These are phyloP conservation scores for Vespertilio murinus DNA, from an alignment of 2,797 vertebrate species.

Conservation along the genomic window DNA sequence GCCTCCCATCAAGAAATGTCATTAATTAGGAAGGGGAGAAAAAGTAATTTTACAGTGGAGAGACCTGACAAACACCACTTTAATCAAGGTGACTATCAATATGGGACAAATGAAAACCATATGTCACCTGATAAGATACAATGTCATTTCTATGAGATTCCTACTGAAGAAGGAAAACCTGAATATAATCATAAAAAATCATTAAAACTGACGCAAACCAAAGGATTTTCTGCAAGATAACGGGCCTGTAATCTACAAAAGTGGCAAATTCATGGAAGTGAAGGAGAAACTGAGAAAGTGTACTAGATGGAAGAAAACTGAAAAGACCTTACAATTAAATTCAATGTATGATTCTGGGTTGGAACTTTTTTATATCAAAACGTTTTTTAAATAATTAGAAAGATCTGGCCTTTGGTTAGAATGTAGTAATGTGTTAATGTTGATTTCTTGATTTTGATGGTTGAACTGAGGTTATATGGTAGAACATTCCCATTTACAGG, in stretches of 20 bases:
- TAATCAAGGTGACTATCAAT: conserved; percentile 4
- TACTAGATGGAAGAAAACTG: conserved; percentile 8
- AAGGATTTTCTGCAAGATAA: neutral
- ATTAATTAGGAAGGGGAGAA: conserved; percentile 11
- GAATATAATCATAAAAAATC: neutral
- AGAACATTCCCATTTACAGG: conserved; percentile 20
- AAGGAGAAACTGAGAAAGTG: neutral
- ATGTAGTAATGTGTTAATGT: conserved; percentile 33
- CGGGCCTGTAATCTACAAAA: neutral
- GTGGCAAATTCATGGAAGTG: neutral
- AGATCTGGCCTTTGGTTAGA: conserved; percentile 13
- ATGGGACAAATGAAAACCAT: conserved; percentile 8
- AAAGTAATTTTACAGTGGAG: neutral
- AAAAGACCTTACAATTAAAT: neutral
- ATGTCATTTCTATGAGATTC: neutral
- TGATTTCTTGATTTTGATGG: conserved; percentile 49
- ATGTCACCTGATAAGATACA: neutral
- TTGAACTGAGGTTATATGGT: conserved; percentile 24
- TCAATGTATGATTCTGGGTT: conserved; percentile 17
- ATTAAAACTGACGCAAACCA: neutral
- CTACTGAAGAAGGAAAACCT: conserved; percentile 2
- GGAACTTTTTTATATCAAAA: conserved; percentile 20
- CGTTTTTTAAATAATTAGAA: conserved; percentile 8
- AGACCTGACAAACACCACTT: neutral
- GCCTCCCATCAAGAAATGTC: neutral